Conservation (phyloP, 2,797 vertebrate species). For the Hypotaenidia okinawae region DNA sequence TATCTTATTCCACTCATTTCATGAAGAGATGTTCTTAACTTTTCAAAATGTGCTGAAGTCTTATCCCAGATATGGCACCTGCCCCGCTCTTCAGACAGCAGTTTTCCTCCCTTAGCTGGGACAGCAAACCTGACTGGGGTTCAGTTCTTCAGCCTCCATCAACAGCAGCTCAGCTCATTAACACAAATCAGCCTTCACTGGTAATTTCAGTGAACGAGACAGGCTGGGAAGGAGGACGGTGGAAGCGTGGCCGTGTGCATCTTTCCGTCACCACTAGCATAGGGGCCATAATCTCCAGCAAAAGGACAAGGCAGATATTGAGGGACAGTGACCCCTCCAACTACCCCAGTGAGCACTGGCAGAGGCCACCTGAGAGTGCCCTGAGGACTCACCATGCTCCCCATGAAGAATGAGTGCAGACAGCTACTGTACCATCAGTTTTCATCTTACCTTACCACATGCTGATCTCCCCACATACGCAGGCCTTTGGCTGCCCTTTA, state of each 20-base stretch:
- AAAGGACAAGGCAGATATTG: neutral
- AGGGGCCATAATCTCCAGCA: neutral
- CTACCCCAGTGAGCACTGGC: neutral
- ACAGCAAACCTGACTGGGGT: rapidly evolving
- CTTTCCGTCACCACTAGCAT: rapidly evolving
- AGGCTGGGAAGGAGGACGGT: neutral
- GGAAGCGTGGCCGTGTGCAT: neutral
- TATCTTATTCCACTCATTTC: neutral
- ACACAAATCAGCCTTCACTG: neutral
- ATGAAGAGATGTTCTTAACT: neutral
- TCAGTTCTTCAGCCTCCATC: neutral
- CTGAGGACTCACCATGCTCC: neutral
- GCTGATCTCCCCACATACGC: neutral
- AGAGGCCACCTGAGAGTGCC: neutral
- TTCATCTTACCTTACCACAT: neutral
- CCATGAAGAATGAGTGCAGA: neutral
- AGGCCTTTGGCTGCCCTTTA: conserved; percentile 10
- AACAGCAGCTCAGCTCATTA: neutral
- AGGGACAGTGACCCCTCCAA: neutral
- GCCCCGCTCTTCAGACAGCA: neutral
- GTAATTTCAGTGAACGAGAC: neutral
- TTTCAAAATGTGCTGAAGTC: neutral
- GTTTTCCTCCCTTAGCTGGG: neutral
- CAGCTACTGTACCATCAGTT: neutral
- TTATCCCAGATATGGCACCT: neutral